Conservation (phyloP, 2,888 invertebrate species). For the Drosophila aldrichi region DNA sequence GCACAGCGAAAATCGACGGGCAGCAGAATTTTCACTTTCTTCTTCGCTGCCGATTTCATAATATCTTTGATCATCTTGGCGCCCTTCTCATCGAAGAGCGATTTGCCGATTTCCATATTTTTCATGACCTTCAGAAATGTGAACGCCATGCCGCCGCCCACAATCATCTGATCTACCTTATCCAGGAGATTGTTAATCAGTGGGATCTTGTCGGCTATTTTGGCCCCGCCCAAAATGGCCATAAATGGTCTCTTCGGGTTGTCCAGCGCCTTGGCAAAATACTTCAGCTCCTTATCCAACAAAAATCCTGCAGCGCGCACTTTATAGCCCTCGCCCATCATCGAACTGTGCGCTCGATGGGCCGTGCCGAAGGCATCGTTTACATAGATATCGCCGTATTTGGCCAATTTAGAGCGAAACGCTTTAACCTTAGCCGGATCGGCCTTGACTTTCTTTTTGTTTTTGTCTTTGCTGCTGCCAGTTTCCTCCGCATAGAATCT, state of each 20-base stretch:
- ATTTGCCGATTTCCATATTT: conserved; percentile 97
- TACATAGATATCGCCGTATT: conserved; percentile 98
- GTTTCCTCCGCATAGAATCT: conserved; percentile 99
- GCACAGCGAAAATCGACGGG: conserved; percentile 98
- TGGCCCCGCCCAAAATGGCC: conserved; percentile 99
- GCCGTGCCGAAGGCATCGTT: conserved; percentile 99
- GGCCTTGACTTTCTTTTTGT: conserved; percentile 96
- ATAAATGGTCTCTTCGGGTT: conserved; percentile 98
- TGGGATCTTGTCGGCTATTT: conserved; percentile 99
- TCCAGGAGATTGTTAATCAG: conserved; percentile 98
- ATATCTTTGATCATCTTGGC: conserved; percentile 95
- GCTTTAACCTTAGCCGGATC: conserved; percentile 90
- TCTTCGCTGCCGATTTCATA: conserved; percentile 94
- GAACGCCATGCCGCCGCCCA: conserved; percentile 99
- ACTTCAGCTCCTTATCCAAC: conserved; percentile 97
- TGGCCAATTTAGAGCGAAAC: conserved; percentile 95
- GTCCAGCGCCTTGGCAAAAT: conserved; percentile 98
- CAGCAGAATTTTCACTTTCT: conserved; percentile 96
- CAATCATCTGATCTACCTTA: conserved; percentile 99
- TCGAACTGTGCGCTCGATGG: conserved; percentile 93
- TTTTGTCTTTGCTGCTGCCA: conserved; percentile 96
- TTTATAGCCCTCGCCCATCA: conserved; percentile 98
- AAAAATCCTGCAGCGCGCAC: conserved; percentile 97
- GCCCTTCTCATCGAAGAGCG: conserved; percentile 97
- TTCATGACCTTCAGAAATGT: conserved; percentile 97